phyloP scores from a whole-genome alignment of 2,888 invertebrate genomes.

The Nemurella pictetii region DNA sequence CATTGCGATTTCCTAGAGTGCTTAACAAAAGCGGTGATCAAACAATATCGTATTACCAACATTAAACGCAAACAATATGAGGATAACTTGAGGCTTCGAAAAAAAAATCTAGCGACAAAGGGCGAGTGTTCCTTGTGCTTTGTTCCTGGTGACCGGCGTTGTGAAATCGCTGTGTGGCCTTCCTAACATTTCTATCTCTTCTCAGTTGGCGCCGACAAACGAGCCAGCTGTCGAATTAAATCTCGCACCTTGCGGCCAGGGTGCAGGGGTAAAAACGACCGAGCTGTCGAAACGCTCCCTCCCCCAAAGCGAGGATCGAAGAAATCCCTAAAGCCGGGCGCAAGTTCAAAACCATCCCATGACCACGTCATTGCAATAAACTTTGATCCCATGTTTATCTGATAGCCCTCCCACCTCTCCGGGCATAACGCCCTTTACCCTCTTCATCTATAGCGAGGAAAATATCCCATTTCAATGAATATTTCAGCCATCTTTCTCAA shows the following conservation, averaged over 20 bases:
- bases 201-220: not conserved
- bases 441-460: not conserved
- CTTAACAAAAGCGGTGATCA: no score
- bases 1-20: no score
- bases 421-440: not conserved
- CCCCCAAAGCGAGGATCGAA: not conserved
- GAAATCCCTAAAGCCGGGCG: not conserved
- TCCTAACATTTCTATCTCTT: not conserved
- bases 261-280: not conserved
- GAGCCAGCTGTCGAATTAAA: not conserved
- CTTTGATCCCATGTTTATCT: not conserved
- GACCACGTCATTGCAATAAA: not conserved
- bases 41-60: no score
- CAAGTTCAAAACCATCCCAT: not conserved
- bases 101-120: no score
- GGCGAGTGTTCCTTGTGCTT: no score
- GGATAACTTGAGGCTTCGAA: no score
- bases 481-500: not conserved
- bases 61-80: no score
- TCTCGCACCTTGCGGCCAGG: not conserved
- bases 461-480: not conserved
- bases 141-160: no score
- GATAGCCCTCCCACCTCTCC: not conserved
- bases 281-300: not conserved
- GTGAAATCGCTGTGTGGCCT: no score